phyloP scores from a whole-genome alignment of 92 coral and sea anemone species.

The Palythoa grandis region DNA sequence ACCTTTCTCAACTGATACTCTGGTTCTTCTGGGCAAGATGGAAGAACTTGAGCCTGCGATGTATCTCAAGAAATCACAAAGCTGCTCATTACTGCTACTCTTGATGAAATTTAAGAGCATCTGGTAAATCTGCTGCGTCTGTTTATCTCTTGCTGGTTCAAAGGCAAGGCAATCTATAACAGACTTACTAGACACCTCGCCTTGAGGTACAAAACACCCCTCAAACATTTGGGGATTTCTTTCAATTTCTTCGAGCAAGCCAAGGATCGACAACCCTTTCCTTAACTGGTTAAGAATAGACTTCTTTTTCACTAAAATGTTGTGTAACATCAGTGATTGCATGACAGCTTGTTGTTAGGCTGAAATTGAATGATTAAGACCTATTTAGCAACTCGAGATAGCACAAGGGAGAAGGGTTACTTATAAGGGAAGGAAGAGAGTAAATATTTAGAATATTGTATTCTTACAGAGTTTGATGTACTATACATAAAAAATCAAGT shows the following conservation, averaged over 20 bases:
- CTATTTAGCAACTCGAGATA: too few relatives aligned
- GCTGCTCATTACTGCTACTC: conserved; percentile 16
- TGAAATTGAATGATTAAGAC: too few relatives aligned
- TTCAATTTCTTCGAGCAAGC: neutral
- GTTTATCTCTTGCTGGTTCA: conserved; percentile 6
- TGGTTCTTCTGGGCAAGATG: neutral
- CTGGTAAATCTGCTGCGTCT: conserved; percentile 26
- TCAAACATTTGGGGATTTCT: neutral
- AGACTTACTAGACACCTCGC: neutral
- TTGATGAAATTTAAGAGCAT: conserved; percentile 20
- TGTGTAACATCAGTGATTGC: too few relatives aligned
- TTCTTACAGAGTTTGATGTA: too few relatives aligned
- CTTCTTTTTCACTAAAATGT: neutral
- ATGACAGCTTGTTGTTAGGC: too few relatives aligned
- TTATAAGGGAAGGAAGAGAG: too few relatives aligned
- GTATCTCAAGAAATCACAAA: conserved; percentile 33
- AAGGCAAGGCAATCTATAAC: conserved; percentile 20
- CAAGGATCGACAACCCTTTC: neutral
- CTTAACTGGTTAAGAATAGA: neutral
- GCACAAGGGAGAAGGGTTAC: too few relatives aligned
- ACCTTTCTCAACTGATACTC: too few relatives aligned
- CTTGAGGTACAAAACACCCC: neutral
- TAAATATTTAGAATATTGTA: too few relatives aligned
- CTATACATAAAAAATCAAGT: too few relatives aligned
- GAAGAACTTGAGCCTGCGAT: conserved; percentile 28